Conservation (phyloP, 2,113 vertebrate species). For the Glaucidium brasilianum region DNA sequence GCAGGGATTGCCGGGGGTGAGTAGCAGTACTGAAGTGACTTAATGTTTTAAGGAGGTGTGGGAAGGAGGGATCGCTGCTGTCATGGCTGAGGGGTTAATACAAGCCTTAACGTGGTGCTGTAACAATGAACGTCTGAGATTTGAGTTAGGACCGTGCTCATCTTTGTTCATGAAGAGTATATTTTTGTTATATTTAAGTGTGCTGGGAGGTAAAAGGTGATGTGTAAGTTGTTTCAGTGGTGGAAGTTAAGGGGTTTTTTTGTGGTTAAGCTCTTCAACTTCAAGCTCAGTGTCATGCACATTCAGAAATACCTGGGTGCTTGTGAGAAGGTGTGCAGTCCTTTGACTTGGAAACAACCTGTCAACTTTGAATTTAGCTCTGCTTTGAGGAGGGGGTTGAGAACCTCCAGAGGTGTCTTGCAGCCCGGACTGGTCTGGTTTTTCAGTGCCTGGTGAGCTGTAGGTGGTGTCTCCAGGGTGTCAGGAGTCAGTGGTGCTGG, state of each 20-base stretch:
- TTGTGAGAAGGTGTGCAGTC: neutral
- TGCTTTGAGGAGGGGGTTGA: neutral
- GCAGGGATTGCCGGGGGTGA: fast-evolving
- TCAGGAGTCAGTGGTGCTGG: neutral
- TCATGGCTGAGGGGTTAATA: neutral
- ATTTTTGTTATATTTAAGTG: fast-evolving
- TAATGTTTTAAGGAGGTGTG: fast-evolving
- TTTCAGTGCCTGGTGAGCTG: fast-evolving
- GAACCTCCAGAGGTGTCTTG: neutral
- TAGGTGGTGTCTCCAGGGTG: fast-evolving
- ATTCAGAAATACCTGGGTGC: fast-evolving
- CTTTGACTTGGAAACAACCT: neutral
- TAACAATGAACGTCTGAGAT: fast-evolving
- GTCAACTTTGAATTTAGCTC: neutral
- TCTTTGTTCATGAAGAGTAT: fast-evolving
- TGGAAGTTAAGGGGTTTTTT: neutral
- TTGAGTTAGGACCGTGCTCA: fast-evolving
- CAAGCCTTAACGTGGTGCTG: fast-evolving
- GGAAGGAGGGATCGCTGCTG: fast-evolving
- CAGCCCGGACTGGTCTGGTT: fast-evolving
- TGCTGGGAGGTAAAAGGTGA: neutral
- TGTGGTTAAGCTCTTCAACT: fast-evolving
- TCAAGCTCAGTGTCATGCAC: neutral
- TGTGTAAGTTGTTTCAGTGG: fast-evolving
- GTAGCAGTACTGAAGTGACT: fast-evolving